Evolutionary conservation across 2,113 vertebrate genomes (phyloP), one percentile per base, ranked within the genome.

Genomic region (Trogon surrucura): DNA sequence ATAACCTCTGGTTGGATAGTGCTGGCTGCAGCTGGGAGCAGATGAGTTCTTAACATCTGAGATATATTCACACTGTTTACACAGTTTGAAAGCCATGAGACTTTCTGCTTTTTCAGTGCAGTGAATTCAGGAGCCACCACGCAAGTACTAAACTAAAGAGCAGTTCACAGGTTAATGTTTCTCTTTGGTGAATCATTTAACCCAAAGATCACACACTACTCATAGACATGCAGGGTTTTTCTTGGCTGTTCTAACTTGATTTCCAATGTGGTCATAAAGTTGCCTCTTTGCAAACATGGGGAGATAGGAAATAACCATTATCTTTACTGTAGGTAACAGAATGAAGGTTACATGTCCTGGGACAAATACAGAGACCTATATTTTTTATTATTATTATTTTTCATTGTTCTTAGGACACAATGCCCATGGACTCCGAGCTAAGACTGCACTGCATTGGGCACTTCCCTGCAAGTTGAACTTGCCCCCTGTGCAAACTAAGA

Each of bases 341-440:
- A 56, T 1, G 2, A 91, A 92, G 12, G 6, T 50, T 66, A 17
- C 4, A 6, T n/a, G 7, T 38, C n/a, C 12, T 0, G 0, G 44
- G 18, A 47, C 11, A 48, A 91, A 80, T 44, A 23, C 14, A 60
- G 75, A 69, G 5, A 14, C 11, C 6, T 34, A 47, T 47, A 14
- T 47, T 47, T 47, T 47, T 41, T 41, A 41, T 41, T 41, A 41
- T 41, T 41, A 47, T 47, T 47, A 17, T 47, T 47, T 88, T 36
- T 70, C 27, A 69, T 65, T 78, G 34, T 60, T 86, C 91, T 51
- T 45, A 36, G 26, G 13, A 79, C 8, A 50, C 26, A 82, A 29
- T 58, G 21, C 3, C 16, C 53, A 29, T 18, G 10, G 6, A 67
- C 12, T 32, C 38, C 29, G 64, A 62, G 12, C 17, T 77, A 51